Evolutionary conservation across 2,113 vertebrate species (phyloP), one percentile per base, ranked within the genome.

Genomic region (Collichthys lucidus): DNA sequence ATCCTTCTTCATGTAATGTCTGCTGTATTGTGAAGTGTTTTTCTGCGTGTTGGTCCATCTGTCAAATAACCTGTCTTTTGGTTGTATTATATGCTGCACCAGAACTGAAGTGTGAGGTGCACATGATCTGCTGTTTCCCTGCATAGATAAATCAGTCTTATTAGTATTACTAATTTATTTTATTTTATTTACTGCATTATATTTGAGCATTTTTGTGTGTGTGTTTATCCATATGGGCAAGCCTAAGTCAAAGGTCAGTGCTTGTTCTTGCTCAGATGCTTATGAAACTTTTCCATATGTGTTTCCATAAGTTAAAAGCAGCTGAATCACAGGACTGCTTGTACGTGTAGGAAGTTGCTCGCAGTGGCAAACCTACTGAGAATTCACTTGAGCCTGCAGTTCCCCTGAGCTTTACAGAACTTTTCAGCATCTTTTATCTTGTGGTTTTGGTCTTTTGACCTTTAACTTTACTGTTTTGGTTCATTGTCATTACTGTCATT

Each of bases 1-100:
- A 71, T 69, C 50, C 19, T n/a, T 11, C 60, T 40, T 29, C 53
- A 19, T 77, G 72, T 44, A 66, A 67, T 63, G 15, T 56, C 52
- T 80, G 35, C 52, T 1, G 29, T 19, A 14, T 52, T 44, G 22
- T 14, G 60, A 55, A 11, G 1, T 74, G 67, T 15, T 72, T 74
- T 42, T 61, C 15, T 57, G 64, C 3, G 15, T 46, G 24, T 65
- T 64, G 19, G 31, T 61, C 55, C 31, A 31, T 44, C 14, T 68
- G 63, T 31, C 35, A 50, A 10, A 22, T 22, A n/a, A 20, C 0
- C 17, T 57, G 2, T 31, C 35, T 31, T 31, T 62, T 3, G 2
- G 2, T 14, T 47, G 14, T 15, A 31, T 29, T 49, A 42, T 24
- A 46, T 47, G 12, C 26, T 83, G 49, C 69, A 69, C 46, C 10